Evolutionary conservation across 2,797 vertebrate species (phyloP).

Genomic region (Glossophaga mutica): DNA sequence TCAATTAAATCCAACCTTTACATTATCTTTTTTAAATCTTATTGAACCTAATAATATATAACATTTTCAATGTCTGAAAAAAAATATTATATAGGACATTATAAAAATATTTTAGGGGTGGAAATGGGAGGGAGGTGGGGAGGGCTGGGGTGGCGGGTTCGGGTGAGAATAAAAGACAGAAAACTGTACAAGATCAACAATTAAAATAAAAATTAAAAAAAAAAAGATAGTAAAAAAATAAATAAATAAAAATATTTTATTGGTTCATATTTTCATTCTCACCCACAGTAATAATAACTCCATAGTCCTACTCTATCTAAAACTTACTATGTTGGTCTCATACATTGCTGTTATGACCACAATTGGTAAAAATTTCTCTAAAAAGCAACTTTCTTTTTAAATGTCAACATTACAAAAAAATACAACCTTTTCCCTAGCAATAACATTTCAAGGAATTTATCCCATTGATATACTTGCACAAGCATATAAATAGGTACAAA

Average conservation of each 20-base stretch:
- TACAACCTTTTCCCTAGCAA: background rate
- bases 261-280: constrained; percentile 31
- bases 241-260: background rate
- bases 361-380: constrained; percentile 1
- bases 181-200: no score
- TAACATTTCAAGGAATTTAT: constrained; percentile 11
- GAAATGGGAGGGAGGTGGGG: no score
- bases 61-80: constrained; percentile 25
- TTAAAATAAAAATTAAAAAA: no score
- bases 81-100: background rate
- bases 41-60: constrained; percentile 1
- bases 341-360: background rate
- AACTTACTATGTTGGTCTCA: background rate
- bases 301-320: constrained; percentile 31
- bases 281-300: background rate
- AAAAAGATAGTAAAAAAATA: no score
- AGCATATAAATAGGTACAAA: background rate
- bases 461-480: background rate
- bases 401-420: constrained; percentile 32
- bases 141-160: no score
- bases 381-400: background rate
- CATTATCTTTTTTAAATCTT: background rate
- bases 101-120: background rate
- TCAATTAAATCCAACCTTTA: constrained; percentile 36
- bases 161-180: no score